Evolutionary conservation across 2,888 invertebrate genomes (phyloP).

Genomic region (Drosophila ezoana): DNA sequence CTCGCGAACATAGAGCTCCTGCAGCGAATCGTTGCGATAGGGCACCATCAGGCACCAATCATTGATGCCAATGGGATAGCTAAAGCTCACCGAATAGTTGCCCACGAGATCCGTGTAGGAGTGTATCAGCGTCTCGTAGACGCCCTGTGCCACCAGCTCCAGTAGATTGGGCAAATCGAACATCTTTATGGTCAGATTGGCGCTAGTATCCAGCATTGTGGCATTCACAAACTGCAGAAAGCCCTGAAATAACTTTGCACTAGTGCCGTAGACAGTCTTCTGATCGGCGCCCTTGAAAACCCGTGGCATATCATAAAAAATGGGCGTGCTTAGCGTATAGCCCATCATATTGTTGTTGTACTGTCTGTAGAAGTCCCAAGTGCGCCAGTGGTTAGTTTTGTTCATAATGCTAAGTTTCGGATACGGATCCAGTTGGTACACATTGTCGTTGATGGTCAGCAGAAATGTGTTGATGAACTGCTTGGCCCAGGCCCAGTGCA

Average conservation of each 20-base stretch:
- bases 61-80: constrained; percentile 80
- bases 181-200: constrained; percentile 3
- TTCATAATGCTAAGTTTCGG: constrained; percentile 63
- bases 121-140: constrained; percentile 79
- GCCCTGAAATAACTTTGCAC: constrained; percentile 66
- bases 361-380: constrained; percentile 56
- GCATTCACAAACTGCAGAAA: constrained; percentile 75
- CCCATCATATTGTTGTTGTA: constrained; percentile 60
- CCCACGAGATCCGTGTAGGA: constrained; percentile 64
- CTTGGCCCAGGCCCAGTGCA: constrained; percentile 69
- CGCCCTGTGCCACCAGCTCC: constrained; percentile 48
- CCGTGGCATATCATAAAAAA: constrained; percentile 73
- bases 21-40: constrained; percentile 64
- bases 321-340: constrained; percentile 66
- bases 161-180: constrained; percentile 48
- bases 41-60: constrained; percentile 82
- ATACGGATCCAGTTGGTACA: constrained; percentile 70
- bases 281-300: constrained; percentile 66
- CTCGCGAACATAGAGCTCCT: constrained; percentile 63
- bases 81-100: constrained; percentile 46
- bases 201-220: constrained; percentile 58
- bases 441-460: constrained; percentile 61
- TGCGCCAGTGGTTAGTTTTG: constrained; percentile 60
- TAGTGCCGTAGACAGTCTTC: constrained; percentile 61
- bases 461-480: constrained; percentile 73